Base-by-base conservation (phyloP, 2,888 invertebrate species). In the Empis stercorea region DNA sequence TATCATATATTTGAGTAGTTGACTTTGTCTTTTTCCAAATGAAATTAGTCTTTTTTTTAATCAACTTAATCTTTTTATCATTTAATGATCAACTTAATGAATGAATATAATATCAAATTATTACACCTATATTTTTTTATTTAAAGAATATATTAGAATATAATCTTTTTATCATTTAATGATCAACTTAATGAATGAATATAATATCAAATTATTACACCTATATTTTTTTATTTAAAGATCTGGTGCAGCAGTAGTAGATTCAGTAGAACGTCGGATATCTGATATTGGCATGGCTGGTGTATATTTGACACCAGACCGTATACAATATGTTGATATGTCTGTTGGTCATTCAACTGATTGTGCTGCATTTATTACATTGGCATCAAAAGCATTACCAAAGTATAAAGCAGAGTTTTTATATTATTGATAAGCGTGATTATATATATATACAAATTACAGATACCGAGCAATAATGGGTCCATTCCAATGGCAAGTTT, bases 401-500 rank as follows among this genome's bases (percentile, higher is more conserved):
- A 79, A 82, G 83, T 78, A 20, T 4, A 27, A 14, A 27, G n/a
- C n/a, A n/a, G n/a, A n/a, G 11, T 13, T 23, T 40, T 13, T 37
- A 14, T 4, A 37, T 9, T 37, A 9, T 37, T 37, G 5, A 14
- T 4, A 20, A 20, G 20, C n/a, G n/a, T n/a, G n/a, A n/a, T n/a
- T n/a, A n/a, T n/a, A n/a, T n/a, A n/a, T n/a, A n/a, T n/a, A n/a
- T n/a, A n/a, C n/a, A n/a, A n/a, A 20, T 5, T 3, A 20, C 61
- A 84, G 84, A 57, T 87, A 87, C 61, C 79, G 86, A 27, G 87
- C 87, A 1, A 86, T 87, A 46, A 76, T 87, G 69, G 87, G 87
- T 2, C 87, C 87, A 0, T 87, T 87, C 58, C 82, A 84, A 55
- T 84, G 84, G 81, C 78, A 79, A 15, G 86, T 87, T 10, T 87